Base-by-base conservation (phyloP, 2,888 invertebrate species). In the Orthonychiurus folsomi region DNA sequence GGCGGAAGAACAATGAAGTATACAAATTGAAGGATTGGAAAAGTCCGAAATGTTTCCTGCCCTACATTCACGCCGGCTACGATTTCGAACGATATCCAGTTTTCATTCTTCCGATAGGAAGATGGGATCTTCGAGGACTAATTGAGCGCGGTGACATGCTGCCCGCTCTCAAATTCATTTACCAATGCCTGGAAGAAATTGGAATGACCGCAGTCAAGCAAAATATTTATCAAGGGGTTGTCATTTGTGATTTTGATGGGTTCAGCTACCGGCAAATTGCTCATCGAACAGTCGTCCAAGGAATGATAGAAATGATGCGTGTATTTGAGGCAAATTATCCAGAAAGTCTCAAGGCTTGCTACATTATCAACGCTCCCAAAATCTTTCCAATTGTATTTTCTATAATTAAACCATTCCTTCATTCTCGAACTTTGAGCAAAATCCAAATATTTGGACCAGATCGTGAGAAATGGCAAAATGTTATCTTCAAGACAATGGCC, bases 221-320 rank as follows among this genome's bases (percentile, higher is more conserved):
- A 25, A 59, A 59, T 15, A 61, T 66, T 24, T 60, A 52, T 50
- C 63, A 66, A 50, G 61, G 63, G 27, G 55, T 63, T 25, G 59
- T 65, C 28, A 66, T 72, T 52, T 64, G 65, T 50, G 66, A 72
- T 55, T 72, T 70, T 66, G 68, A 68, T 56, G 60, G 64, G 55
- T 72, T 68, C 62, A 63, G 66, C 18, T 68, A 66, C 54, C 47
- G 64, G 9, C 72, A 72, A 64, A 66, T 69, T 12, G 62, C 60
- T 53, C 66, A 66, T 50, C 27, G 63, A 15, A 63, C 63, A 15
- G 66, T 66, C 3, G 47, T 66, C 12, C 66, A 66, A 59, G 66
- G 66, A 12, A 61, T 66, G 9, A 26, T 66, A 12, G 66, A 66
- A 37, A 61, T 63, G 9, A 23, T 66, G 15, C 26, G 61, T 23